Evolutionary conservation across 2,797 vertebrate species (phyloP).

Genomic region (Scolopax rusticola): DNA sequence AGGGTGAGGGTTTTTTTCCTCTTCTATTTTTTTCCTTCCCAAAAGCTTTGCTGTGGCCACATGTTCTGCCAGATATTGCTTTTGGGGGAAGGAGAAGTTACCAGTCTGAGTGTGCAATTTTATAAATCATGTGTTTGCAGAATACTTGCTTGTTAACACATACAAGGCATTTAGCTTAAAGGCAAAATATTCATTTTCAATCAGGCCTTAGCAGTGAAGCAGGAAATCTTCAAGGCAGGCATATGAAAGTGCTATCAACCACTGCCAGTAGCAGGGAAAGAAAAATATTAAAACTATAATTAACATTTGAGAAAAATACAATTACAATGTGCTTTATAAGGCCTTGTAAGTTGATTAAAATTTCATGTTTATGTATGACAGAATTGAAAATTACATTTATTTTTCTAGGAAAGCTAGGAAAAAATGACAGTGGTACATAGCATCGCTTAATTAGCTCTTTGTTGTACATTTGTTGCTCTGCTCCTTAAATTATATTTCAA

Average conservation of each 20-base stretch:
- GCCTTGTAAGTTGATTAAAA: background rate
- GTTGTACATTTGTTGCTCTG: background rate
- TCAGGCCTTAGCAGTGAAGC: background rate
- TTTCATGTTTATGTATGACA: background rate
- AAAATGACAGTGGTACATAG: background rate
- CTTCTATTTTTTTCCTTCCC: background rate
- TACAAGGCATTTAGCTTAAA: background rate
- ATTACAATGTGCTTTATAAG: background rate
- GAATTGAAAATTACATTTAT: background rate
- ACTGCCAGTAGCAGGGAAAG: background rate
- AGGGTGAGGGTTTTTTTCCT: background rate
- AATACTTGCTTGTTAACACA: background rate
- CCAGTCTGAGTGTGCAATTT: background rate
- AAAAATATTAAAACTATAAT: background rate
- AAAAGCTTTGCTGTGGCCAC: background rate
- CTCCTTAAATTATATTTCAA: conserved; percentile 4
- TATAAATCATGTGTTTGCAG: background rate
- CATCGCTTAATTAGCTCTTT: background rate
- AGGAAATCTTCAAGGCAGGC: background rate
- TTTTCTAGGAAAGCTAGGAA: background rate
- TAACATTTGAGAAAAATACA: background rate
- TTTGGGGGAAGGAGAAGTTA: background rate
- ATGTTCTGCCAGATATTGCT: background rate
- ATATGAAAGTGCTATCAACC: background rate
- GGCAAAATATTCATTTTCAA: background rate